Evolutionary conservation across 2,113 vertebrate species (phyloP).

Genomic region (Anthoscopus minutus): DNA sequence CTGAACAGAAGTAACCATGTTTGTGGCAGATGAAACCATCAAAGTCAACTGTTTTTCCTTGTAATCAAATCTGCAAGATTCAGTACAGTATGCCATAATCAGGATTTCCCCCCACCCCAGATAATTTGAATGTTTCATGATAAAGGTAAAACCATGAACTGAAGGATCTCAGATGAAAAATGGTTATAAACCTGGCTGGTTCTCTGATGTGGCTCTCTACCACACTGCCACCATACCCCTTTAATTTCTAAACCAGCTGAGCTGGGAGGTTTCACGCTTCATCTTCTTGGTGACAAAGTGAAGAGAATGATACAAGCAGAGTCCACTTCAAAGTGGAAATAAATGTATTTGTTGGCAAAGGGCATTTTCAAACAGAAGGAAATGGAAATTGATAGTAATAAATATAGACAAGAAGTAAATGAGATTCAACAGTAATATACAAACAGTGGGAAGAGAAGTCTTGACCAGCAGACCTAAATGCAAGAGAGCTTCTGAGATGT

Average conservation of each 20-base stretch:
- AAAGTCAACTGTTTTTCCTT: neutral
- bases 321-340: neutral
- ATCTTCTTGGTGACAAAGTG: neutral
- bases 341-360: neutral
- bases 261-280: neutral
- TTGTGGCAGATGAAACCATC: neutral
- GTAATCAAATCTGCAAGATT: neutral
- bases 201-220: neutral
- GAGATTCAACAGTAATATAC: neutral
- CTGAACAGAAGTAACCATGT: neutral
- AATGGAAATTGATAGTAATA: neutral
- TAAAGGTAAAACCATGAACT: neutral
- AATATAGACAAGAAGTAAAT: neutral
- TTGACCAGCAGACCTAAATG: neutral
- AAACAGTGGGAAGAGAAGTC: neutral
- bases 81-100: neutral
- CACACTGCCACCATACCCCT: rapidly evolving
- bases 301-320: neutral
- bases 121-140: neutral
- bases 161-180: neutral
- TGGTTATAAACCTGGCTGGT: neutral
- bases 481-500: neutral
- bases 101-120: no score
- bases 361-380: neutral
- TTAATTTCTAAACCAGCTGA: neutral